Evolutionary conservation across 1,140 invertebrate genomes (phyloP), one percentile per base, ranked within the genome.

Genomic region (Saccostrea cuccullata): DNA sequence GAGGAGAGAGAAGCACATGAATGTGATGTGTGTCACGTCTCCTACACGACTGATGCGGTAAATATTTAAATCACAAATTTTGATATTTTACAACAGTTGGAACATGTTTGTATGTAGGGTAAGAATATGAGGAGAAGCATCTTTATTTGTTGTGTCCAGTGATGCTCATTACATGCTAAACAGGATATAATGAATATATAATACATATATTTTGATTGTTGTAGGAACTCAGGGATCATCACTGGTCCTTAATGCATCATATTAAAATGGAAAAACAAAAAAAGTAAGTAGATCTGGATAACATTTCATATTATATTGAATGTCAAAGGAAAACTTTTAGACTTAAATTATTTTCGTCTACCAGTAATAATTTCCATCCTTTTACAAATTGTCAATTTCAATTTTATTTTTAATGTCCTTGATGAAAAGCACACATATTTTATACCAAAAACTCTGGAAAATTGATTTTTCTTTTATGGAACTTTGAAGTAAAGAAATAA

Each of bases 231-330:
- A 64, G 67, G 30, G 91, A 92, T 88, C 91, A 92, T 87, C 86
- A 86, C 12, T 92, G 90, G 89, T 91, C 90, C 55, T 58, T 92
- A 20, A 90, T 91, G 86, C 91, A 92, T 83, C 91, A 92, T 26
- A 91, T 89, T 17, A 92, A 91, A 70, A 86, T 92, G 6, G 91
- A 92, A 86, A 73, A 89, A 56, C 86, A 84, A 67, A 92, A 91
- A 85, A 92, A 90, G 91, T 92, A 90, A 87, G 91, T 83, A 8
- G 55, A 55, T 84, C 12, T 17, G 55, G 0, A n/a, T 85, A n/a
- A n/a, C 0, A 2, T 56, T 55, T 85, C 40, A 30, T 13, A 36
- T 36, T 36, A 1, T 36, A 0, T 36, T 36, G 12, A 36, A 47
- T 40, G 84, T 23, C 11, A 60, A 47, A 47, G 13, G 3, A n/a